Conservation (phyloP, 2,888 invertebrate genomes). For the Trisateles emortualis region DNA sequence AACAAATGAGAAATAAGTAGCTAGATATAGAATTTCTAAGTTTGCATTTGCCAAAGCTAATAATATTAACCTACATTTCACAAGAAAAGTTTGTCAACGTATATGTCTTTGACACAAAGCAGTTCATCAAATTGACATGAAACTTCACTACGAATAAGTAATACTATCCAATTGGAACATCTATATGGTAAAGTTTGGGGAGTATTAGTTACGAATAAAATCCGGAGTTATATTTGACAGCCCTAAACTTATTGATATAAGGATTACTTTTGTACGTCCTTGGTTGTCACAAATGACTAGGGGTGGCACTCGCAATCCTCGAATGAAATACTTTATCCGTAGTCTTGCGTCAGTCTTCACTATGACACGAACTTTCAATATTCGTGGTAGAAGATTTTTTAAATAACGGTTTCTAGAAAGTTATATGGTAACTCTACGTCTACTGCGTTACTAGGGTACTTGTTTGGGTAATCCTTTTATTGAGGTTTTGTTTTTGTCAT, state of each 20-base stretch:
- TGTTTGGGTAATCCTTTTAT: neutral
- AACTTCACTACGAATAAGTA: slow-evolving; percentile 9
- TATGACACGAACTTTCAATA: slow-evolving; percentile 33
- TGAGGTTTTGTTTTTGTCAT: neutral
- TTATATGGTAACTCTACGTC: neutral
- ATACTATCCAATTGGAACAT: neutral
- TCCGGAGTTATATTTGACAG: slow-evolving; percentile 1
- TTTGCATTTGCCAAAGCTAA: neutral
- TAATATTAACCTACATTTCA: slow-evolving; percentile 1
- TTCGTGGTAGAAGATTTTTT: slow-evolving; percentile 19
- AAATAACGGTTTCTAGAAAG: slow-evolving; percentile 3
- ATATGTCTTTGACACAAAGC: slow-evolving; percentile 5
- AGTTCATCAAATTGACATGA: slow-evolving; percentile 7
- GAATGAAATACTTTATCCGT: slow-evolving; percentile 33
- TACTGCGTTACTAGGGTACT: neutral
- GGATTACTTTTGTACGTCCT: slow-evolving; percentile 22
- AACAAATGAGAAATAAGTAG: neutral
- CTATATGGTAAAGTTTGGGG: neutral
- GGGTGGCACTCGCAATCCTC: slow-evolving; percentile 28
- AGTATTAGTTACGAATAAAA: slow-evolving; percentile 7
- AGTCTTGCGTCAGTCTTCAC: slow-evolving; percentile 21
- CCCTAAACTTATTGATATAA: slow-evolving; percentile 18
- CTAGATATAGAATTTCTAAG: neutral
- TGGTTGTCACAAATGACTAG: slow-evolving; percentile 27
- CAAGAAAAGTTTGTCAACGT: slow-evolving; percentile 3